Percentiles rank a stretch among this genome's conserved stretches.
phyloP scores from a whole-genome alignment of 92 coral and sea anemone species.

The Zoanthus solanderi region DNA sequence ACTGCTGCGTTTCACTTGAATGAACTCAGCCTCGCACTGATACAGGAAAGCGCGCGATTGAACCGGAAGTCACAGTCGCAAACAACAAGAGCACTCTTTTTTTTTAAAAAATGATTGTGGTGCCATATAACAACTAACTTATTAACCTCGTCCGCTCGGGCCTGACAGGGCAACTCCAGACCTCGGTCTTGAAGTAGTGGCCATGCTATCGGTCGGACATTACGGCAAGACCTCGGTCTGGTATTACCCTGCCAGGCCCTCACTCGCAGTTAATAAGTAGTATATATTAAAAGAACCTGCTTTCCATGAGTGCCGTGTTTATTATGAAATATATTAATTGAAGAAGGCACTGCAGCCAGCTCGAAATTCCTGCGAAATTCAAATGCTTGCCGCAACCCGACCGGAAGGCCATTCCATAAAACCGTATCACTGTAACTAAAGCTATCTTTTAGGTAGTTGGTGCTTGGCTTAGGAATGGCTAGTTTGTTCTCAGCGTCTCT shows the following conservation, averaged over 20 bases:
- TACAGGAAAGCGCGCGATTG: constrained; percentile 42
- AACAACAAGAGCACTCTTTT: constrained; percentile 30
- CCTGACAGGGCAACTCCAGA: constrained; percentile 47
- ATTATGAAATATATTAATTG: too few relatives aligned
- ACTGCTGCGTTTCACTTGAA: constrained; percentile 29
- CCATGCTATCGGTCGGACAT: constrained; percentile 40
- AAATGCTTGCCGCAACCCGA: too few relatives aligned
- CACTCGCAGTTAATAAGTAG: constrained; percentile 13
- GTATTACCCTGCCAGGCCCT: not conserved
- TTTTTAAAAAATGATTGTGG: constrained; percentile 21
- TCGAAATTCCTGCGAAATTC: too few relatives aligned
- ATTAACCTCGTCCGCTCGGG: constrained; percentile 5
- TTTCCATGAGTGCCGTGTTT: too few relatives aligned
- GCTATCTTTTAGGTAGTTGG: too few relatives aligned
- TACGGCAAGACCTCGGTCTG: not conserved
- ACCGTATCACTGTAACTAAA: too few relatives aligned
- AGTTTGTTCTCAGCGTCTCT: too few relatives aligned
- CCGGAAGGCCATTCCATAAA: too few relatives aligned
- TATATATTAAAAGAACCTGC: not conserved
- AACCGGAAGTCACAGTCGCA: constrained; percentile 40
- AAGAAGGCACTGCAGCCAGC: too few relatives aligned
- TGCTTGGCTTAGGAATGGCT: too few relatives aligned
- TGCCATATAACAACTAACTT: not conserved
- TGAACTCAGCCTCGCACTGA: constrained; percentile 35
- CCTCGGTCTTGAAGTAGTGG: constrained; percentile 35